Evolutionary conservation across 2,113 vertebrate species (phyloP), one percentile per base, ranked within the genome.

Genomic region (Pelobates fuscus): DNA sequence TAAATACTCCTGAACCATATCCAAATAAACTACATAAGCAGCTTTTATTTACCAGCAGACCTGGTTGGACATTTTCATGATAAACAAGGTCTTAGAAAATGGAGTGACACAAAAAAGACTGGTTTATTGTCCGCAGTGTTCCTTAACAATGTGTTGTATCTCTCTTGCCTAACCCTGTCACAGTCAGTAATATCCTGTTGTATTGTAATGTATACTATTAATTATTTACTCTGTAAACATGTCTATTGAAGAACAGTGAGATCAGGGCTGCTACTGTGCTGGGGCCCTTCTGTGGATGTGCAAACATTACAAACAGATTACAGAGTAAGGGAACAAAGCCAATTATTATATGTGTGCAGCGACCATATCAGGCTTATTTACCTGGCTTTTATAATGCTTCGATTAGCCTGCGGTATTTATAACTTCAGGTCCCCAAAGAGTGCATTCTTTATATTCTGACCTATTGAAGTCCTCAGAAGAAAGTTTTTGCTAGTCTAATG

Each of bases 161-260:
- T 14, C 8, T 60, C 20, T 30, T 15, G 24, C 18, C 44, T 49
- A 43, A 67, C 37, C 64, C 5, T 67, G 25, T 37, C 66, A 49
- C 29, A 60, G 55, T 77, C 57, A 68, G 41, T 61, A 77, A 52
- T 65, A 74, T 77, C 73, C 55, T 77, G 73, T 59, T 37, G 55
- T 14, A 59, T 25, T 75, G 52, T 60, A 75, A 32, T 75, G 26
- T 66, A 32, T 41, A 46, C 54, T 25, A 30, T 60, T 52, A 25
- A 37, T 61, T 77, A 68, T 77, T 76, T 68, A 76, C 65, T 55
- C 41, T 61, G 57, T 61, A 68, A 77, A 77, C 57, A 41, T 60
- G 41, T 49, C 54, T 67, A 12, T 32, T 18, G 49, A 26, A 26
- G 62, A 18, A 66, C 30, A 66, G 62, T 10, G 30, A 43, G 32